phyloP scores from a whole-genome alignment of 2,113 vertebrate species.

The Leptobrachium leishanense region DNA sequence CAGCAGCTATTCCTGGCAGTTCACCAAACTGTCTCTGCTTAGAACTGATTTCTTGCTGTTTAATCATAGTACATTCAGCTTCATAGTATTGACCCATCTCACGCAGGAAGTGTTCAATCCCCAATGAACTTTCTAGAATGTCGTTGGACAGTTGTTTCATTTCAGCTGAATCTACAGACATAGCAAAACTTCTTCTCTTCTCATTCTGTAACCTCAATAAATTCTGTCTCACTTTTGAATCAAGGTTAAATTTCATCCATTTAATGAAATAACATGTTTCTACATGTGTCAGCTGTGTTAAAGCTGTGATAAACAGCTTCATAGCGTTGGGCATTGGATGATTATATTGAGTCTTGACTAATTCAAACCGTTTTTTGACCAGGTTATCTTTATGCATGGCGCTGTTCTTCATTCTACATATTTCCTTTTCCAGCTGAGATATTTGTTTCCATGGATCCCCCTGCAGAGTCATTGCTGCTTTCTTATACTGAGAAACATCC shows the following conservation, averaged over 20 bases:
- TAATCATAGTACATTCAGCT: constrained; percentile 55
- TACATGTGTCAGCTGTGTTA: constrained; percentile 38
- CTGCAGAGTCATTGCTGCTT: constrained; percentile 51
- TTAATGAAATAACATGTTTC: constrained; percentile 57
- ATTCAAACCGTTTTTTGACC: constrained; percentile 48
- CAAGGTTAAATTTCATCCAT: constrained; percentile 57
- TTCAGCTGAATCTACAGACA: constrained; percentile 56
- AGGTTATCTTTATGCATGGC: constrained; percentile 35
- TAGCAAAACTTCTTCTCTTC: constrained; percentile 4
- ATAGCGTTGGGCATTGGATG: constrained; percentile 33
- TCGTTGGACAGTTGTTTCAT: constrained; percentile 23
- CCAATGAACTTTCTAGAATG: constrained; percentile 65
- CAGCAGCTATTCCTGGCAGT: constrained; percentile 51
- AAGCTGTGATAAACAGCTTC: constrained; percentile 51
- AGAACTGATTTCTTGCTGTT: constrained; percentile 31
- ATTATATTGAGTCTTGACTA: constrained; percentile 50
- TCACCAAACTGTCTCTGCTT: neutral
- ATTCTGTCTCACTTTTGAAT: constrained; percentile 10
- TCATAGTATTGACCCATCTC: constrained; percentile 79
- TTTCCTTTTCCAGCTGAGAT: constrained; percentile 49
- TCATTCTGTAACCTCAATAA: constrained; percentile 4
- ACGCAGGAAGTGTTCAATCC: constrained; percentile 72
- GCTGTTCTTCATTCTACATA: constrained; percentile 24
- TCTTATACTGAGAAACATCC: constrained; percentile 32
- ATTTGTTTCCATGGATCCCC: constrained; percentile 49